phyloP scores from a whole-genome alignment of 2,797 vertebrate species.

The Synaphobranchus kaupii region DNA sequence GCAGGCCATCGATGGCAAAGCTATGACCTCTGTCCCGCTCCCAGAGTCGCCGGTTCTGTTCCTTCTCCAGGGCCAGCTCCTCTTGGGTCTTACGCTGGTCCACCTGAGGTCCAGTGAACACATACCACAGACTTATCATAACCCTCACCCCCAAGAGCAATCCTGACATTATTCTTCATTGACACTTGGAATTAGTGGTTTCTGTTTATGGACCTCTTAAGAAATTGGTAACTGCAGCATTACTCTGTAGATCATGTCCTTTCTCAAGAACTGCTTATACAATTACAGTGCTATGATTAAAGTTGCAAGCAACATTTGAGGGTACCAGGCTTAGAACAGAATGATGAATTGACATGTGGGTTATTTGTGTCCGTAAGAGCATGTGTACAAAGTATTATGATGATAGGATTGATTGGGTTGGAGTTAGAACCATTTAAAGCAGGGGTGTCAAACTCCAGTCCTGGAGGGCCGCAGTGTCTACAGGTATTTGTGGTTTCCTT shows the following conservation, averaged over 20 bases:
- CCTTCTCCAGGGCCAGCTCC: conserved; percentile 46
- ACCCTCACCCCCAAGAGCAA: background rate
- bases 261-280: too few relatives aligned
- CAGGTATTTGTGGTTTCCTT: too few relatives aligned
- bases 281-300: too few relatives aligned
- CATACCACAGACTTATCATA: background rate
- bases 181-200: background rate
- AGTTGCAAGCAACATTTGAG: too few relatives aligned
- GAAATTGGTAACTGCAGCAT: background rate
- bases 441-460: too few relatives aligned
- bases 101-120: conserved; percentile 16
- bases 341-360: too few relatives aligned
- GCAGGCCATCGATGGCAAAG: conserved; percentile 51
- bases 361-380: too few relatives aligned
- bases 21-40: conserved; percentile 59
- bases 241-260: background rate
- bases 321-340: too few relatives aligned
- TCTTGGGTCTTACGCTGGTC: conserved; percentile 54
- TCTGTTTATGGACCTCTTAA: background rate
- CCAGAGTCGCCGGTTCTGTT: conserved; percentile 55
- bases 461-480: too few relatives aligned
- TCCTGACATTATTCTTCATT: background rate
- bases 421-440: too few relatives aligned
- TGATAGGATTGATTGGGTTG: too few relatives aligned
- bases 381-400: too few relatives aligned